Base-by-base conservation (phyloP, 2,797 vertebrate species). In the Eleutherodactylus coqui region DNA sequence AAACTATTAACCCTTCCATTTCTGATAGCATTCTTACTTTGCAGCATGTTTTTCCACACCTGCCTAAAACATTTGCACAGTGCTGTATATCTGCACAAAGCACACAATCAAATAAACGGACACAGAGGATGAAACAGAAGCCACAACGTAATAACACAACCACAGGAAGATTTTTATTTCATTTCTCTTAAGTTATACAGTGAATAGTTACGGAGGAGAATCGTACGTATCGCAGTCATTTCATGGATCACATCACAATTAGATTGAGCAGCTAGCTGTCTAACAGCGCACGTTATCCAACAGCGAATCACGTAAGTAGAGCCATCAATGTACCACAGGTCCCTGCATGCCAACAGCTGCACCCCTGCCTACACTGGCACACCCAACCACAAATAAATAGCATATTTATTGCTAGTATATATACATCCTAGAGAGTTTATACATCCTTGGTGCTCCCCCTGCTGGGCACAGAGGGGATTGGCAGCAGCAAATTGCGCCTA, bases 101-200 rank as follows among this genome's bases (percentile, higher is more conserved):
- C 21, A n/a, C 19, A 3, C 51, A 53, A 17, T 53, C 51, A 53
- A 24, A 21, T 7, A 7, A 24, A 1, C 55, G 6, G 49, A 21
- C 4, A 34, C 32, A 36, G 32, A 13, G 11, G 8, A 70, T 11
- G 21, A 58, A 36, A 16, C 8, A 36, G 34, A n/a, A 58, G 36
- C 17, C 29, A 78, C 76, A 27, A 58, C 4, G 24, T 24, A 2
- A 38, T 38, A 58, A 58, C 49, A 77, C 75, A 3, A 77, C 19
- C 53, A 75, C 82, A 83, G 38, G 51, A 62, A 62, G 29, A 64
- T 49, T 83, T 82, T 84, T 69, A 82, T 72, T 83, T 38, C 21
- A 84, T 77, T 49, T 64, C 17, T 76, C 10, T 62, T 85, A 85
- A 85, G 32, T 85, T 85, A 85, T 79, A 85, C 83, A 85, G 83